Evolutionary conservation across 2,888 invertebrate species (phyloP).

Genomic region (Melanostoma scalare): DNA sequence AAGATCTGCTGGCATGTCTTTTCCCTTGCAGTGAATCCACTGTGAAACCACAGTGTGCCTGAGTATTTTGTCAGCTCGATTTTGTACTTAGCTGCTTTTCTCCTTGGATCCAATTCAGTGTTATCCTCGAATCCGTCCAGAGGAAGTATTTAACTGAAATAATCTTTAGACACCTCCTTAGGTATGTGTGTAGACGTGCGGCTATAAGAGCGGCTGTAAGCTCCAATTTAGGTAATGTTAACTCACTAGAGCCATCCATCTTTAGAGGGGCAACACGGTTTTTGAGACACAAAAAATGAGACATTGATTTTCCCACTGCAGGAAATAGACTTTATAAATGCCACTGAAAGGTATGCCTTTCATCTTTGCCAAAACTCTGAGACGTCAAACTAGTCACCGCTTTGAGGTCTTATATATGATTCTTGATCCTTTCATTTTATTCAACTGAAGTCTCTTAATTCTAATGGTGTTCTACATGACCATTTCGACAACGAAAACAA

Average conservation of each 20-base stretch:
- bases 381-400: too few species aligned
- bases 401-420: too few species aligned
- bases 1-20: neutral
- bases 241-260: constrained; percentile 1
- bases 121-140: constrained; percentile 6
- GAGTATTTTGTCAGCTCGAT: neutral
- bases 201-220: constrained; percentile 14
- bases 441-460: too few species aligned
- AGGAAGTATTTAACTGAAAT: neutral
- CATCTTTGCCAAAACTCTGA: too few species aligned
- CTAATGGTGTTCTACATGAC: too few species aligned
- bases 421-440: too few species aligned
- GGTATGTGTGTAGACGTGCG: constrained; percentile 1
- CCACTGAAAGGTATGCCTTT: neutral
- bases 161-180: neutral
- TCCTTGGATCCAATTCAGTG: constrained; percentile 1
- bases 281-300: constrained; percentile 1
- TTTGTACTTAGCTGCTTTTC: neutral
- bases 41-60: neutral
- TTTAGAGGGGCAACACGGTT: constrained; percentile 14
- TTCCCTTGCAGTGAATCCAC: constrained; percentile 5
- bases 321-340: neutral
- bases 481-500: too few species aligned
- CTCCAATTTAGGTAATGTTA: neutral
- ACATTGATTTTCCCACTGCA: neutral